Evolutionary conservation across 2,113 vertebrate species (phyloP).

Genomic region (Indicator indicator): DNA sequence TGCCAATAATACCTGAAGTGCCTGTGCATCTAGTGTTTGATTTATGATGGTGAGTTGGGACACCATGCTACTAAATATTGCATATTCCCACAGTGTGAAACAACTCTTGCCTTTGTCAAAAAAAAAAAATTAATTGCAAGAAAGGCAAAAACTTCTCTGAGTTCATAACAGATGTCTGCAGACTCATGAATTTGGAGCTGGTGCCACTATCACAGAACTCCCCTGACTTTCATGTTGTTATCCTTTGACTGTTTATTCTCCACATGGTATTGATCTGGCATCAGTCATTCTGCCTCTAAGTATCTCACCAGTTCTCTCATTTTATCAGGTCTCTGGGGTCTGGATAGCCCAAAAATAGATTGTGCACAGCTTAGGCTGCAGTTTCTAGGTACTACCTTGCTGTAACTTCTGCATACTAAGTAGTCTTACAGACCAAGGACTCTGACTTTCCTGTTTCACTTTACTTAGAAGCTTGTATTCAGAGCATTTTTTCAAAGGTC

Average conservation of each 20-base stretch:
- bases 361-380: background rate
- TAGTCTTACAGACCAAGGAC: background rate
- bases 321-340: background rate
- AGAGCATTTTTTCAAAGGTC: background rate
- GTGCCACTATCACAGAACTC: background rate
- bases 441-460: background rate
- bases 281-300: background rate
- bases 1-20: constrained; percentile 15
- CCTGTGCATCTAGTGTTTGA: background rate
- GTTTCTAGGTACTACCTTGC: background rate
- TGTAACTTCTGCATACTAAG: background rate
- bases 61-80: background rate
- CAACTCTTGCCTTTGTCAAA: background rate
- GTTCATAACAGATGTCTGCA: background rate
- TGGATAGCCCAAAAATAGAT: background rate
- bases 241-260: background rate
- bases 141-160: background rate
- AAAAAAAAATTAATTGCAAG: background rate
- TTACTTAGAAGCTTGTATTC: background rate
- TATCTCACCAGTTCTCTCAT: background rate
- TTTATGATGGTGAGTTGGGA: background rate
- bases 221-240: background rate
- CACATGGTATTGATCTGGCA: rapidly evolving
- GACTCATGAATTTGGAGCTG: background rate
- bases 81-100: background rate